Conservation (phyloP, 2,797 vertebrate genomes). For the Calcarius lapponicus region DNA sequence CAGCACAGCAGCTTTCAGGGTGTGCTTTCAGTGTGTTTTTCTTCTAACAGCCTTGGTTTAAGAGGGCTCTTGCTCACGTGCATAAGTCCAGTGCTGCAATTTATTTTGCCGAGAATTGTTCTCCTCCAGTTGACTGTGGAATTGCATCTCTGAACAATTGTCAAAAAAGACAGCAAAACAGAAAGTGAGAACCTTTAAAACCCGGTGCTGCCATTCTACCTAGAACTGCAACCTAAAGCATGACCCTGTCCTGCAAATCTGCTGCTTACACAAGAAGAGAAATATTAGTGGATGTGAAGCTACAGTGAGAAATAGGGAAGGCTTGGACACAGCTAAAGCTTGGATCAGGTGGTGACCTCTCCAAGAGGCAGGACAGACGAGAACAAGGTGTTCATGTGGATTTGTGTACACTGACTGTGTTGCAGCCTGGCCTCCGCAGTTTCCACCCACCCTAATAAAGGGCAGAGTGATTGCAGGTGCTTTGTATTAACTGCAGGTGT, state of each 20-base stretch:
- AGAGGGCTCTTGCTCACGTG: background rate
- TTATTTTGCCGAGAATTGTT: background rate
- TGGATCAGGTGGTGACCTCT: background rate
- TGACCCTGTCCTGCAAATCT: background rate
- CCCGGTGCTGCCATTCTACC: background rate
- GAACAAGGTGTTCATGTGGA: rapidly evolving
- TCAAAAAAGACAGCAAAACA: background rate
- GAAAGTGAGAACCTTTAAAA: background rate
- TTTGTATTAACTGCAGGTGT: rapidly evolving
- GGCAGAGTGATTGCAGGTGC: background rate
- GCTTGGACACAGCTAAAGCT: background rate
- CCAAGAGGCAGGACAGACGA: background rate
- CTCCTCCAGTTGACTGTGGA: background rate
- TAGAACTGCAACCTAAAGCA: background rate
- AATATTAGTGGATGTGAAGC: background rate
- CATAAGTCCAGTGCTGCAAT: background rate
- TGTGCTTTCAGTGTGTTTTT: background rate
- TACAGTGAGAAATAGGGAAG: background rate
- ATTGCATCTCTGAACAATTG: background rate
- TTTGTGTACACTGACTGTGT: rapidly evolving
- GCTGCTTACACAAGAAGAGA: background rate
- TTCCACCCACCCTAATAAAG: no score
- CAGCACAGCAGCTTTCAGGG: background rate
- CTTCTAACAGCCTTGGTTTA: background rate
- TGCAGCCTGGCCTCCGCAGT: background rate